These are phyloP conservation scores for Nomada fucata DNA, from an alignment of 2,888 invertebrate species.

Conservation along the genomic window DNA sequence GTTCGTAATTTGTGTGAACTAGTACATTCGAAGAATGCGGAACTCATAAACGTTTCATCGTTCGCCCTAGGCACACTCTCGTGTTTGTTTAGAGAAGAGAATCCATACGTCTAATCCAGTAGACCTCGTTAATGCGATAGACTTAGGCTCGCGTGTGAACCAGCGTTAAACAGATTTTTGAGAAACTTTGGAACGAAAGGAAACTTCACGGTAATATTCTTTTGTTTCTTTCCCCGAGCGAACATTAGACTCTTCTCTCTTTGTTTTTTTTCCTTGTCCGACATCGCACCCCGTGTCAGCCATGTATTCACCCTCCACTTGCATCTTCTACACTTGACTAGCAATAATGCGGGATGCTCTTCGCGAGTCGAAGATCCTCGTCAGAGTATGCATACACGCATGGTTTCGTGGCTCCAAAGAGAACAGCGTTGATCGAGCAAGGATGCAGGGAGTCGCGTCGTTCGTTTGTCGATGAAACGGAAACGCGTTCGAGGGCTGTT, in stretches of 20 bases:
- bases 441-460: neutral
- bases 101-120: conserved; percentile 71
- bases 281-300: conserved; percentile 1
- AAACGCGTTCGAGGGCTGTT: neutral
- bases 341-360: conserved; percentile 17
- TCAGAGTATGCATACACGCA: neutral
- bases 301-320: conserved; percentile 1
- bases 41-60: conserved; percentile 55
- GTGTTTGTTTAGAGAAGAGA: conserved; percentile 78
- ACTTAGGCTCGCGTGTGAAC: conserved; percentile 61
- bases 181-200: conserved; percentile 4
- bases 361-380: neutral
- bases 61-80: conserved; percentile 75
- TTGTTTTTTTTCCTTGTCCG: neutral
- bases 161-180: conserved; percentile 37
- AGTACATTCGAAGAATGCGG: conserved; percentile 45
- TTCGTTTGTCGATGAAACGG: neutral
- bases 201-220: neutral
- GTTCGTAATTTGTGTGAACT: conserved; percentile 42
- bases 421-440: neutral
- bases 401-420: neutral
- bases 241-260: neutral
- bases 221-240: neutral
- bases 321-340: conserved; percentile 19
- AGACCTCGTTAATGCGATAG: conserved; percentile 72